These are phyloP conservation scores for Lepilemur septentrionalis DNA, from an alignment of 2,797 vertebrate genomes.

Conservation along the genomic window DNA sequence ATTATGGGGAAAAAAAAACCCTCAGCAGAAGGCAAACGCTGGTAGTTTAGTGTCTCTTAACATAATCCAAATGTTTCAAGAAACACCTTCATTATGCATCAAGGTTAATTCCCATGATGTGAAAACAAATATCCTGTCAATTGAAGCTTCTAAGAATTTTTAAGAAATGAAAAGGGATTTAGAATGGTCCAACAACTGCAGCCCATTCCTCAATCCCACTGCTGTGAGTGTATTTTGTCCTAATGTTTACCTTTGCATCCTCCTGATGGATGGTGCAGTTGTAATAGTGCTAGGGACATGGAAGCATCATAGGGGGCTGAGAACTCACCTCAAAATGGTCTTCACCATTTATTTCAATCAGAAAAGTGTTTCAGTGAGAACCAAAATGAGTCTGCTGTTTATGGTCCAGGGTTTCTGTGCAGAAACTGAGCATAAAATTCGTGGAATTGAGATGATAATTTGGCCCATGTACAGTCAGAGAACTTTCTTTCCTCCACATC, in stretches of 20 bases:
- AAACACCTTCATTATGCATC: background rate
- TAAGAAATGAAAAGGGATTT: background rate
- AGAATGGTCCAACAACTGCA: background rate
- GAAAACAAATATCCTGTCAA: background rate
- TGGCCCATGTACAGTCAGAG: background rate
- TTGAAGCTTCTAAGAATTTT: background rate
- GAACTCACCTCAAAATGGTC: background rate
- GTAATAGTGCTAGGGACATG: background rate
- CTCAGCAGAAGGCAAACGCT: background rate
- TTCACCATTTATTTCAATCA: background rate
- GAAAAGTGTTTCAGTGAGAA: background rate
- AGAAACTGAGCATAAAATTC: background rate
- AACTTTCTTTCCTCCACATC: background rate
- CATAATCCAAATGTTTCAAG: slow-evolving; percentile 45
- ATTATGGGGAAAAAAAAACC: background rate
- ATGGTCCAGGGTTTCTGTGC: background rate
- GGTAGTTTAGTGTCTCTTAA: slow-evolving; percentile 33
- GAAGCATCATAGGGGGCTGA: too few relatives aligned
- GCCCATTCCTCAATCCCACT: fast-evolving
- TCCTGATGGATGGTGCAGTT: background rate
- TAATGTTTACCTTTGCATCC: background rate
- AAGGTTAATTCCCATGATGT: background rate
- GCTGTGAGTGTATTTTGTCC: background rate
- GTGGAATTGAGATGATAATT: background rate
- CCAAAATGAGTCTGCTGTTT: background rate